Percentiles rank a stretch among this genome's conserved stretches.
phyloP scores from a whole-genome alignment of 2,888 invertebrate genomes.

The Sturmia bella region DNA sequence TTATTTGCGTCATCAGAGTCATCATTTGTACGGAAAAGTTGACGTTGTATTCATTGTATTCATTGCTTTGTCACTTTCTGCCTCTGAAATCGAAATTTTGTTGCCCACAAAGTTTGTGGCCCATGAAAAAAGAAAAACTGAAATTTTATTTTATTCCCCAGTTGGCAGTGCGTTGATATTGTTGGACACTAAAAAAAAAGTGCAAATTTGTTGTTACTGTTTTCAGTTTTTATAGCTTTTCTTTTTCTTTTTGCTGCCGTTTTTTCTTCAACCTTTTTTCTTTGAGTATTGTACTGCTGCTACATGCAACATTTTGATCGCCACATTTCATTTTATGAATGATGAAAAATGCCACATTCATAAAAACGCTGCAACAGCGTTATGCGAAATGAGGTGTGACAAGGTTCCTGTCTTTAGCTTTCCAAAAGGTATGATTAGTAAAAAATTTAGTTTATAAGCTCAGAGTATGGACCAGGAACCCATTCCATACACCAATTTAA shows the following conservation, averaged over 20 bases:
- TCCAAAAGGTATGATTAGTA: no score
- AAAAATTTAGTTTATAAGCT: no score
- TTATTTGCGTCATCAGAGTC: constrained; percentile 29
- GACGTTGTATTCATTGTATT: constrained; percentile 13
- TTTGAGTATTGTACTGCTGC: constrained; percentile 56
- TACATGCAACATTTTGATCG: constrained; percentile 38
- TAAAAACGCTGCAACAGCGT: background rate
- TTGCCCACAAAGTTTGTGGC: background rate
- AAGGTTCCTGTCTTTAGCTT: no score
- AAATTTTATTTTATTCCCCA: constrained; percentile 46
- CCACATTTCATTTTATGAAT: constrained; percentile 41
- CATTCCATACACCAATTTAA: no score
- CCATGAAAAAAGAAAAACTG: background rate
- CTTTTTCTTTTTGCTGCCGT: constrained; percentile 13
- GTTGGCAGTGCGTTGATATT: constrained; percentile 63
- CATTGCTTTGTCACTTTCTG: constrained; percentile 55
- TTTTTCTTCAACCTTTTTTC: constrained; percentile 5
- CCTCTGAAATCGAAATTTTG: constrained; percentile 23
- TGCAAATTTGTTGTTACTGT: constrained; percentile 53
- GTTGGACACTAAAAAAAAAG: constrained; percentile 57
- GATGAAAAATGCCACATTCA: constrained; percentile 14
- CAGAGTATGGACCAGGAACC: no score
- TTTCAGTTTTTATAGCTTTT: constrained; percentile 17
- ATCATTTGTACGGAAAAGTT: constrained; percentile 37
- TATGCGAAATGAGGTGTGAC: background rate